A percentile compares a stretch with the other conserved stretches of the same genome.
These are phyloP conservation scores for Bubalus kerabau DNA, from an alignment of 2,113 vertebrate species.

Conservation along the genomic window DNA sequence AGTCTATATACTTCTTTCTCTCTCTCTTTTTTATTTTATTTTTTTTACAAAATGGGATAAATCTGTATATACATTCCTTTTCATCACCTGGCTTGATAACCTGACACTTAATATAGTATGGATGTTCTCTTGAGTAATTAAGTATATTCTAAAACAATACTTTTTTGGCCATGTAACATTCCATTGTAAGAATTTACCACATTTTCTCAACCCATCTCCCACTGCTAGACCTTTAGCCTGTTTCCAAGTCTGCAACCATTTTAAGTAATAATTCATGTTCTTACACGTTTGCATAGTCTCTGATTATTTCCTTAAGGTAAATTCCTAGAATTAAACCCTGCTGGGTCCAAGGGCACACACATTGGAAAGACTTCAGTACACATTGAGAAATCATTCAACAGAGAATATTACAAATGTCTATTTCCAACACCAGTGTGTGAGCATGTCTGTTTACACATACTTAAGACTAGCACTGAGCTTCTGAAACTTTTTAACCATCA, in stretches of 20 bases:
- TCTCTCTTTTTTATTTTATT: not conserved
- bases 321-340: conserved; percentile 10
- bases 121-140: conserved; percentile 10
- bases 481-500: conserved; percentile 12
- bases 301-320: conserved; percentile 14
- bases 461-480: not conserved
- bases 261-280: not conserved
- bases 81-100: not conserved
- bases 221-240: not conserved
- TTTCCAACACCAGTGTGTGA: not conserved
- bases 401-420: not conserved
- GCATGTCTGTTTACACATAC: not conserved
- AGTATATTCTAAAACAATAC: not conserved
- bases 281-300: not conserved
- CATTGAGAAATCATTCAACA: not conserved
- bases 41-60: not conserved
- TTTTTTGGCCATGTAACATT: not conserved
- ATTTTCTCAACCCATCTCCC: not conserved
- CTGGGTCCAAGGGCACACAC: not conserved
- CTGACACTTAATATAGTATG: not conserved
- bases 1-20: not conserved
- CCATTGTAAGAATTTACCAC: not conserved
- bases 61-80: not conserved
- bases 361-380: not conserved
- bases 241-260: not conserved